phyloP scores from a whole-genome alignment of 2,888 invertebrate genomes.

The Yponomeuta malinellus region DNA sequence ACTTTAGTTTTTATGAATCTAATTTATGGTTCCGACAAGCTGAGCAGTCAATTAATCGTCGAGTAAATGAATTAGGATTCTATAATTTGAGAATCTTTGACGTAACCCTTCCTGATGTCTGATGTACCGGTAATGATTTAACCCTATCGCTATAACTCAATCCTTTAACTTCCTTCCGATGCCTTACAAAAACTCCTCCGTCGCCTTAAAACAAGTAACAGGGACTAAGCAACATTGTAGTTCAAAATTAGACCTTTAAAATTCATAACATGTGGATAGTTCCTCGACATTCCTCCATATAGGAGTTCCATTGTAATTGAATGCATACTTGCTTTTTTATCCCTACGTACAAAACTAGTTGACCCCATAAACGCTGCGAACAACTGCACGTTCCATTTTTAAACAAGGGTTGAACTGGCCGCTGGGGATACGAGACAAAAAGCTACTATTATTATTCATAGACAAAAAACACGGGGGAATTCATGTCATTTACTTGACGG shows the following conservation, averaged over 20 bases:
- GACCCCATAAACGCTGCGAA: conserved; percentile 54
- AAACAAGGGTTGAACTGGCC: conserved; percentile 63
- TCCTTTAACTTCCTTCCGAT: conserved; percentile 73
- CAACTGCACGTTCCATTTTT: conserved; percentile 63
- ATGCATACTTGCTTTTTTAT: conserved; percentile 4
- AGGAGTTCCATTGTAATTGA: not conserved
- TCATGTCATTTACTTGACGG: conserved; percentile 46
- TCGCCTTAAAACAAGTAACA: not conserved
- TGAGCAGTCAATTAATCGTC: conserved; percentile 17
- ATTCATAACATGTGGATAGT: conserved; percentile 2
- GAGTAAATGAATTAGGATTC: not conserved
- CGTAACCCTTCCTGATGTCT: conserved; percentile 18
- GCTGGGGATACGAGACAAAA: conserved; percentile 51
- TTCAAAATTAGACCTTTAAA: not conserved
- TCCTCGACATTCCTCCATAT: conserved; percentile 10
- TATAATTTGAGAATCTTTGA: not conserved
- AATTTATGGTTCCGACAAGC: conserved; percentile 41
- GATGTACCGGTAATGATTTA: conserved; percentile 52
- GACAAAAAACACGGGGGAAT: conserved; percentile 37
- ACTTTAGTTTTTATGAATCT: conserved; percentile 38
- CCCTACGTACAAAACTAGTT: conserved; percentile 43
- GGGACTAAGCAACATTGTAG: not conserved
- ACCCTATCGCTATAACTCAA: conserved; percentile 52
- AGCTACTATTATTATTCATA: conserved; percentile 64
- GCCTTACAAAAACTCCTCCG: conserved; percentile 29